Conservation (phyloP, 2,797 vertebrate species). For the Rhynchotus rufescens region DNA sequence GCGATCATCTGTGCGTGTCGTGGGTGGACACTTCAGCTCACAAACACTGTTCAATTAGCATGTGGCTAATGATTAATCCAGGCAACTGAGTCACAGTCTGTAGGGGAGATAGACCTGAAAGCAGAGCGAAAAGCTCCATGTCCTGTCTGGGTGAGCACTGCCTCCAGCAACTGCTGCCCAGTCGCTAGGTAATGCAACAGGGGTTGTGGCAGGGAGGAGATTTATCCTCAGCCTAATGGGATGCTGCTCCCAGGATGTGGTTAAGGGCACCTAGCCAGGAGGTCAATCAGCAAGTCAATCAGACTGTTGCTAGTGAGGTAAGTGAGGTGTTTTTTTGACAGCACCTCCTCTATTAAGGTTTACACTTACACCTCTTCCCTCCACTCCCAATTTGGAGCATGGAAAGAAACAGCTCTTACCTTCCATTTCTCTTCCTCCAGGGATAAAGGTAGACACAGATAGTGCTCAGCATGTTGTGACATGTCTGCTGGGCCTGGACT, state of each 20-base stretch:
- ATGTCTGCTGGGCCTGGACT: background rate
- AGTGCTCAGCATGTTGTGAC: background rate
- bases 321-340: background rate
- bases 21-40: background rate
- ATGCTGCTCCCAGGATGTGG: background rate
- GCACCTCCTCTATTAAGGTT: background rate
- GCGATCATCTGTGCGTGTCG: background rate
- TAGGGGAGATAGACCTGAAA: background rate
- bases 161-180: background rate
- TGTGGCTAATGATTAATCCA: background rate
- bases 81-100: accelerated
- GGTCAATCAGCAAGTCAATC: background rate
- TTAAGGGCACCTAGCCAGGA: background rate
- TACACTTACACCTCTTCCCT: background rate
- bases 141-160: background rate
- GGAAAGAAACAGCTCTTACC: background rate
- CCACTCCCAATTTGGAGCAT: background rate
- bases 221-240: background rate
- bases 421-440: background rate
- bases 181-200: background rate
- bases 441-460: background rate
- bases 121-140: background rate
- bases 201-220: background rate
- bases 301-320: background rate
- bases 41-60: background rate